Evolutionary conservation across 2,113 vertebrate species (phyloP).

Genomic region (Albula glossodonta): DNA sequence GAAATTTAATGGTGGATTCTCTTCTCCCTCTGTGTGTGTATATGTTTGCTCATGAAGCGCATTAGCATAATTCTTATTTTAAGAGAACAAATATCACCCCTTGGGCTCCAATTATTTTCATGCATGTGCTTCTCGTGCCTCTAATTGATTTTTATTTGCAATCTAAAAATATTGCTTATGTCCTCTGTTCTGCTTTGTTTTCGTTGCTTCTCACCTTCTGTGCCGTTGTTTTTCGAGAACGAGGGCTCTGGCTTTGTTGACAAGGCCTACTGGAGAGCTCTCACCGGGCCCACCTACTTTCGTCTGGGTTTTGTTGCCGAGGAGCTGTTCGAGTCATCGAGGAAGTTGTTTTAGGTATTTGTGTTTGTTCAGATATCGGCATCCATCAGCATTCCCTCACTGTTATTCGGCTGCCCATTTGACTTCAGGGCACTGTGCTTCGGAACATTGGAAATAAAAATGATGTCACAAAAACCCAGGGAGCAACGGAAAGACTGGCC

Average conservation of each 20-base stretch:
- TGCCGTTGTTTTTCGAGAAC: slow-evolving; percentile 33
- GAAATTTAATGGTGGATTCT: slow-evolving; percentile 62
- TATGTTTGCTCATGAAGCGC: slow-evolving; percentile 64
- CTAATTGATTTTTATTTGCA: slow-evolving; percentile 58
- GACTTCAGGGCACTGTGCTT: too few relatives aligned
- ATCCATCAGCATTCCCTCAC: too few relatives aligned
- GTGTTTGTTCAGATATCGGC: too few relatives aligned
- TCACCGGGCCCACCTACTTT: background rate
- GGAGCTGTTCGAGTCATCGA: too few relatives aligned
- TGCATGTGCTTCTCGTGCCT: slow-evolving; percentile 69
- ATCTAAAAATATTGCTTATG: slow-evolving; percentile 33
- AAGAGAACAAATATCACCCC: slow-evolving; percentile 79
- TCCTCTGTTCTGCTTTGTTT: slow-evolving; percentile 34
- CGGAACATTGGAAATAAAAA: too few relatives aligned
- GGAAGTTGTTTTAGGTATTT: too few relatives aligned
- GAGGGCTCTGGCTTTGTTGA: background rate
- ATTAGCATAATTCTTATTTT: slow-evolving; percentile 76
- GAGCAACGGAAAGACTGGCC: too few relatives aligned
- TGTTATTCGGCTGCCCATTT: too few relatives aligned
- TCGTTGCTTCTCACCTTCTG: slow-evolving; percentile 46
- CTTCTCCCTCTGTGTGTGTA: slow-evolving; percentile 56
- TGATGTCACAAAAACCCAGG: too few relatives aligned
- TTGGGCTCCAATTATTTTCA: slow-evolving; percentile 81
- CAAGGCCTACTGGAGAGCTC: background rate
- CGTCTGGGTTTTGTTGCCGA: background rate